Conservation (phyloP, 1,140 invertebrate genomes). For the Adelges cooleyi region DNA sequence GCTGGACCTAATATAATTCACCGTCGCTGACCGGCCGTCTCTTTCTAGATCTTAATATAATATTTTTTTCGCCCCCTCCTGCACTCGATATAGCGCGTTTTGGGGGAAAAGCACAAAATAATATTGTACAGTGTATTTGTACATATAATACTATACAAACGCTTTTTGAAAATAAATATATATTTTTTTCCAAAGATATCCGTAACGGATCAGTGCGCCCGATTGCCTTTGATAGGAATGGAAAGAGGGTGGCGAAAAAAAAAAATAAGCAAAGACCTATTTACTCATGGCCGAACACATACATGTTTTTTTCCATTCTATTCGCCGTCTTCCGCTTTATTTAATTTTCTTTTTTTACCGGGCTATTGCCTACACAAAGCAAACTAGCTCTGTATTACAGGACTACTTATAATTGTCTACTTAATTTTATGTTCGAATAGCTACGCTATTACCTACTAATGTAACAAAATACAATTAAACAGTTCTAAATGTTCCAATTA, state of each 20-base stretch:
- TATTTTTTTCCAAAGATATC: constrained; percentile 19
- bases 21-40: background rate
- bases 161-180: constrained; percentile 5
- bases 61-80: background rate
- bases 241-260: background rate
- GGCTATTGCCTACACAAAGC: no score
- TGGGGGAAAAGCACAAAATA: constrained; percentile 6
- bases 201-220: constrained; percentile 26
- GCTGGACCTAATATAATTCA: constrained; percentile 25
- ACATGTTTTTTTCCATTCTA: no score
- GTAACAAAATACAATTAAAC: no score
- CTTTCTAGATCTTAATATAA: background rate
- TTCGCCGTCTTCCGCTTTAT: no score
- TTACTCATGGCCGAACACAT: constrained; percentile 1
- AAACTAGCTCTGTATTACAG: no score
- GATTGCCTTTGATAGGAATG: constrained; percentile 11
- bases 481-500: no score
- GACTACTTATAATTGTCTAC: no score
- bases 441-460: no score
- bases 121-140: background rate
- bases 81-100: background rate
- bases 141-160: no score
- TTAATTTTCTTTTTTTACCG: no score
- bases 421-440: no score
- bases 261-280: constrained; percentile 14